Conservation (phyloP, 2,113 vertebrate genomes). For the Mesitornis unicolor region DNA sequence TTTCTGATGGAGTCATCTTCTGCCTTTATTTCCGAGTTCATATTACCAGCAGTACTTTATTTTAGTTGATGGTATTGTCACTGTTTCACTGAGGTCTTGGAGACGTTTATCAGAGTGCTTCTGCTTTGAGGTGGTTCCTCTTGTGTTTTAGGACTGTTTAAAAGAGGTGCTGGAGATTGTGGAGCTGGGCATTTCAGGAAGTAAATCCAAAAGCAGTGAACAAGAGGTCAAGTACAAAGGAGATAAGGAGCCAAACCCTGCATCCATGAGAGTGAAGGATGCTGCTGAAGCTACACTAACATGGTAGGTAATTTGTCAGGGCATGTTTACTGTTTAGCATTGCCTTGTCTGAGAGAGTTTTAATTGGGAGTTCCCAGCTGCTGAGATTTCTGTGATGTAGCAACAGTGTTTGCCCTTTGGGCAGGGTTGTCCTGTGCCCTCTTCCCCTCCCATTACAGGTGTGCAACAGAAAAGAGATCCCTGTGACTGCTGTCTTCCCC, state of each 20-base stretch:
- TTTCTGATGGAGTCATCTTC: background rate
- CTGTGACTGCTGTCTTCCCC: background rate
- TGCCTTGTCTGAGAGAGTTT: background rate
- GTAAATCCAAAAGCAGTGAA: constrained; percentile 89
- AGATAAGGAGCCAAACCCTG: constrained; percentile 93
- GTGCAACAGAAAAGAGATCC: background rate
- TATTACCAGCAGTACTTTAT: background rate
- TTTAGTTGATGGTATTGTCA: background rate
- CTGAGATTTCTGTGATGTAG: background rate
- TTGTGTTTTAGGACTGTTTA: constrained; percentile 85
- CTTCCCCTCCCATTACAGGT: background rate
- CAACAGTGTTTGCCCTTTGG: background rate
- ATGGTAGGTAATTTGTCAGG: constrained; percentile 77
- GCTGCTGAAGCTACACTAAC: constrained; percentile 93
- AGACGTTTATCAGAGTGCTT: background rate
- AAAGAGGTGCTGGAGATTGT: constrained; percentile 95
- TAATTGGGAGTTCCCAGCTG: background rate
- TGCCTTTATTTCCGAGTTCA: background rate
- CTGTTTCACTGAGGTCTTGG: background rate
- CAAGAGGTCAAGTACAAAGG: constrained; percentile 93
- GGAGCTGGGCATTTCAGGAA: constrained; percentile 93
- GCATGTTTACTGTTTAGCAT: background rate
- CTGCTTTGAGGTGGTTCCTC: background rate
- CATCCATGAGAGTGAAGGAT: constrained; percentile 95
- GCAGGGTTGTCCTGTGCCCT: background rate